Percentiles rank a stretch among this genome's conserved stretches.
Evolutionary conservation across 2,888 invertebrate genomes (phyloP).

Genomic region (Branchinecta sandiegonensis): DNA sequence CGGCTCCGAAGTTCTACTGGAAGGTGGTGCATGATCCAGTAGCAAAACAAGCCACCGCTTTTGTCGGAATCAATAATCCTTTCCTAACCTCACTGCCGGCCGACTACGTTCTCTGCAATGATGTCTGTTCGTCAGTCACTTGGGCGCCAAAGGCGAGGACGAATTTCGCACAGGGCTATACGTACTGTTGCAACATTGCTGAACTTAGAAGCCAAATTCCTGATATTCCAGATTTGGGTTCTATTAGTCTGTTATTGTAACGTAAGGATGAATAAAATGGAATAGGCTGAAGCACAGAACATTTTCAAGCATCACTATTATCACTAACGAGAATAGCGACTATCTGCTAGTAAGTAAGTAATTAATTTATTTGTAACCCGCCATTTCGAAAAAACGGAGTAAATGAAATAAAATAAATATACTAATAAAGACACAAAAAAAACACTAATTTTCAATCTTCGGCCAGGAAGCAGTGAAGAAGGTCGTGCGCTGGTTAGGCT

Average conservation of each 20-base stretch:
- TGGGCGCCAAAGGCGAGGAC: constrained; percentile 38
- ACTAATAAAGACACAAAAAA: too few species aligned
- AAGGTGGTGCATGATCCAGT: constrained; percentile 44
- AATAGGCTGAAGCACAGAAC: too few species aligned
- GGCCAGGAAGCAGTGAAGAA: too few species aligned
- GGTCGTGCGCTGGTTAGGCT: too few species aligned
- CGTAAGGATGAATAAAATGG: too few species aligned
- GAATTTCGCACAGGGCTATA: not conserved
- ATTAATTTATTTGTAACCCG: too few species aligned
- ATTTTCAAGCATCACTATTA: too few species aligned
- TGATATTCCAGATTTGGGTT: not conserved
- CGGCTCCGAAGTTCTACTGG: constrained; percentile 45
- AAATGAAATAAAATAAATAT: too few species aligned
- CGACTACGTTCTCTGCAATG: constrained; percentile 38
- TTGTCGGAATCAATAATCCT: constrained; percentile 50
- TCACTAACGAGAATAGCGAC: too few species aligned
- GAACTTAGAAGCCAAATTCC: not conserved
- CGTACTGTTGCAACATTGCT: not conserved
- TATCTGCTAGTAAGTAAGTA: too few species aligned
- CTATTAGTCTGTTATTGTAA: not conserved
- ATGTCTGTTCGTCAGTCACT: constrained; percentile 35
- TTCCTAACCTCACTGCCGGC: not conserved
- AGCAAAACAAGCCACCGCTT: constrained; percentile 41
- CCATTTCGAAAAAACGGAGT: too few species aligned
- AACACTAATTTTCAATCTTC: too few species aligned